Evolutionary conservation across 1,140 invertebrate genomes (phyloP).

Genomic region (Zaprionus kolodkinae): DNA sequence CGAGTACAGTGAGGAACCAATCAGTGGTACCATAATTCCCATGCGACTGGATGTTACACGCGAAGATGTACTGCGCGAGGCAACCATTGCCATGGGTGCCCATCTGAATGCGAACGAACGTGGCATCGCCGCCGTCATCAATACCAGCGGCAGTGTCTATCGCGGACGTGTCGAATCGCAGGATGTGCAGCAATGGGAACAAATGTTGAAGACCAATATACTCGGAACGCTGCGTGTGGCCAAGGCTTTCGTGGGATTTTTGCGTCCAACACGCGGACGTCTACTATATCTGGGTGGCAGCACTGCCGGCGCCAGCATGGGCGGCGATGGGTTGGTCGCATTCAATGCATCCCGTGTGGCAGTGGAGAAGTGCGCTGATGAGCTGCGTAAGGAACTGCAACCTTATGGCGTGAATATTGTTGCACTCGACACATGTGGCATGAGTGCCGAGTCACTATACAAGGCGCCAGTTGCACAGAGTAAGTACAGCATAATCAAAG

Average conservation of each 20-base stretch:
- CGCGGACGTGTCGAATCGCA: conserved; percentile 89
- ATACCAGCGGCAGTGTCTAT: conserved; percentile 90
- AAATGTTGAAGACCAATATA: conserved; percentile 90
- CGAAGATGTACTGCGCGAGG: conserved; percentile 91
- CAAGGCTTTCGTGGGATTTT: conserved; percentile 89
- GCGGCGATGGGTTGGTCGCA: conserved; percentile 87
- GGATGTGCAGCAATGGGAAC: conserved; percentile 90
- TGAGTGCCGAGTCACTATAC: conserved; percentile 88
- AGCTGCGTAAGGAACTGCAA: conserved; percentile 88
- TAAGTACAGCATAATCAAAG: conserved; percentile 70
- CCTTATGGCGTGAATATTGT: conserved; percentile 90
- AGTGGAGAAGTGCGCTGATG: conserved; percentile 89
- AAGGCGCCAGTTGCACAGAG: conserved; percentile 86
- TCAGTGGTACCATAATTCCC: conserved; percentile 86
- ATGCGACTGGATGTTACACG: conserved; percentile 91
- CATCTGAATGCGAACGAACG: conserved; percentile 93
- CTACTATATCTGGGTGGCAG: conserved; percentile 86
- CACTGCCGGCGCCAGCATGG: conserved; percentile 52
- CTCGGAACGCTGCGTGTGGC: conserved; percentile 90
- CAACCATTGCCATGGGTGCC: conserved; percentile 90
- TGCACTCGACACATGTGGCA: conserved; percentile 89
- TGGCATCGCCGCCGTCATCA: conserved; percentile 92
- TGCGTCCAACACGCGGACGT: conserved; percentile 86
- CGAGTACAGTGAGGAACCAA: conserved; percentile 85
- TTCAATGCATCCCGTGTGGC: conserved; percentile 89